Percentiles rank a stretch among this genome's conserved stretches.
Conservation (phyloP, 2,888 invertebrate genomes). For the Actias luna region DNA sequence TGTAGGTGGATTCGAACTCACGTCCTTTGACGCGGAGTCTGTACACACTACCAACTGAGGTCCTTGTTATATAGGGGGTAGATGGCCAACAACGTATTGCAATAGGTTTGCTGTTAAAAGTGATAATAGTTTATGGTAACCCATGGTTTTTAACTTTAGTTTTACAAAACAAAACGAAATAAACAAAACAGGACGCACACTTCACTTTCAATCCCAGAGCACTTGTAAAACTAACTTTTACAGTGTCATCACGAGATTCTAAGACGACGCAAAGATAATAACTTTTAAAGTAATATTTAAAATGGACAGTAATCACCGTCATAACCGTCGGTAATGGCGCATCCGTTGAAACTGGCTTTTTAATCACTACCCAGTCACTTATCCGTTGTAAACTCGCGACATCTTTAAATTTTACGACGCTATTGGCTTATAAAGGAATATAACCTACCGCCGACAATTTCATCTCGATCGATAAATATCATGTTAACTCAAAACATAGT, state of each 20-base stretch:
- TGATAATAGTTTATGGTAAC: too few relatives aligned
- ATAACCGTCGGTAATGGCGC: constrained; percentile 4
- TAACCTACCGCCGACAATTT: constrained; percentile 13
- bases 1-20: too few relatives aligned
- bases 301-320: not conserved
- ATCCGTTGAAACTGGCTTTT: constrained; percentile 33
- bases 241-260: not conserved
- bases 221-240: not conserved
- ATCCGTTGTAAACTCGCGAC: constrained; percentile 26
- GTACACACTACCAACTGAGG: too few relatives aligned
- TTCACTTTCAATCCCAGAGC: not conserved
- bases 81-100: too few relatives aligned
- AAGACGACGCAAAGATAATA: not conserved
- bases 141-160: not conserved
- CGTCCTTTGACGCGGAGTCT: too few relatives aligned
- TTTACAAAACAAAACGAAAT: not conserved
- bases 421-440: constrained; percentile 29
- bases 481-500: not conserved
- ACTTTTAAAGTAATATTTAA: not conserved
- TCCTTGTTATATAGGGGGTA: too few relatives aligned
- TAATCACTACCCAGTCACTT: constrained; percentile 30
- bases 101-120: too few relatives aligned
- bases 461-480: not conserved
- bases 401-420: constrained; percentile 28
- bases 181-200: not conserved